A percentile compares a stretch with the other conserved stretches of the same genome.
phyloP scores from a whole-genome alignment of 2,113 vertebrate genomes.

The Scalopus aquaticus region DNA sequence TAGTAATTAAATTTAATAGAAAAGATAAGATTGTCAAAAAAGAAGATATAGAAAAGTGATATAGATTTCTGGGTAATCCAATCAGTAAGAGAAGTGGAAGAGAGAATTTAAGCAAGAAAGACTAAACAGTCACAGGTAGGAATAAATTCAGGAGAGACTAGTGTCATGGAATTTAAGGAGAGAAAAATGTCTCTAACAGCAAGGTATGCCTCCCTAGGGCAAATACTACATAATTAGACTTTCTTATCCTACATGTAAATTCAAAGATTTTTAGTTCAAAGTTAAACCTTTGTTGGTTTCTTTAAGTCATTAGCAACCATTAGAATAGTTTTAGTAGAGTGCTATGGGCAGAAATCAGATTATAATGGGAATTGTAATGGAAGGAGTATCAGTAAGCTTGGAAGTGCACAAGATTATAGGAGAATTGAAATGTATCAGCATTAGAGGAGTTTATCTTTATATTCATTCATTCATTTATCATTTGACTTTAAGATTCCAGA shows the following conservation, averaged over 20 bases:
- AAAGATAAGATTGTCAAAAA: neutral
- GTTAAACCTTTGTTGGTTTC: neutral
- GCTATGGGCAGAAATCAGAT: neutral
- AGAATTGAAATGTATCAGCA: neutral
- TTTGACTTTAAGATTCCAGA: neutral
- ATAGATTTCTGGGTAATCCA: neutral
- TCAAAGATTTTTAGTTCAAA: neutral
- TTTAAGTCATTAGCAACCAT: neutral
- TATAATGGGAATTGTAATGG: neutral
- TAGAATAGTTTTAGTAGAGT: neutral
- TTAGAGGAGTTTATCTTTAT: neutral
- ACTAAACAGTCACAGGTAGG: neutral
- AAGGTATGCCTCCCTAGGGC: neutral
- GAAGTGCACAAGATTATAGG: neutral
- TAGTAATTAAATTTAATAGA: neutral
- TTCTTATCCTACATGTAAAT: too few relatives aligned
- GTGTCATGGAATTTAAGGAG: neutral
- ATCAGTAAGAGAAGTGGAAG: neutral
- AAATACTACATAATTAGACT: neutral
- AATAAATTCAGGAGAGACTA: neutral
- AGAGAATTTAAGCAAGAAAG: neutral
- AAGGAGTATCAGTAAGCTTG: neutral
- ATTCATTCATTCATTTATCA: neutral
- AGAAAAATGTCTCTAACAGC: neutral
- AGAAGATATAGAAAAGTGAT: neutral